A percentile compares a stretch with the other conserved stretches of the same genome.
Conservation (phyloP, 2,888 invertebrate species). For the Euspilapteryx auroguttella region DNA sequence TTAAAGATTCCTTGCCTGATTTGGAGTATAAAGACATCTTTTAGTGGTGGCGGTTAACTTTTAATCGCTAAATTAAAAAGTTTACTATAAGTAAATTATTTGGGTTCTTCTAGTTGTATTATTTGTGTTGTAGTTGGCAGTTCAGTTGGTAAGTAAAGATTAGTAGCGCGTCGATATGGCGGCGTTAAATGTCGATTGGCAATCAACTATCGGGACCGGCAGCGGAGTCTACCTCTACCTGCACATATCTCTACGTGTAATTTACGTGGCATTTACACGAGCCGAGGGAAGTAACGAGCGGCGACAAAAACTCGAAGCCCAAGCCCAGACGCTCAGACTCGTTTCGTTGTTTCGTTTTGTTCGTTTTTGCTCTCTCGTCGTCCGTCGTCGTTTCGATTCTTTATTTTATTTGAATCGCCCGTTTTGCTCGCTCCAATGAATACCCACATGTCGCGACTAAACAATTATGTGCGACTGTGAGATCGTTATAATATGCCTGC, state of each 20-base stretch:
- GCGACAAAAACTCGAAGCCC: conserved; percentile 26
- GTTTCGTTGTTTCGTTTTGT: conserved; percentile 2
- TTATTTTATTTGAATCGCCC: conserved; percentile 24
- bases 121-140: neutral
- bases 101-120: neutral
- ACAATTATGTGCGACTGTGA: too few relatives aligned
- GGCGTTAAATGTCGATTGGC: neutral
- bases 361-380: conserved; percentile 11
- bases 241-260: conserved; percentile 4
- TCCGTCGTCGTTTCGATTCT: conserved; percentile 10
- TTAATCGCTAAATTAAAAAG: too few relatives aligned
- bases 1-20: too few relatives aligned
- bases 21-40: too few relatives aligned
- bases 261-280: conserved; percentile 9
- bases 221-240: neutral
- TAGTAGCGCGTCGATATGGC: neutral
- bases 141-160: neutral
- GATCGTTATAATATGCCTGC: too few relatives aligned
- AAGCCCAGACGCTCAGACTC: conserved; percentile 17
- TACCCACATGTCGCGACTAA: conserved; percentile 36
- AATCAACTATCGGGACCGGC: neutral
- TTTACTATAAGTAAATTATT: too few relatives aligned
- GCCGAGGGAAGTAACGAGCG: conserved; percentile 26
- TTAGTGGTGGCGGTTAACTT: too few relatives aligned
- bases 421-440: conserved; percentile 24